Percentiles rank a stretch among this genome's conserved stretches.
Evolutionary conservation across 2,888 invertebrate genomes (phyloP).

Genomic region (Drosophila meridionalis): DNA sequence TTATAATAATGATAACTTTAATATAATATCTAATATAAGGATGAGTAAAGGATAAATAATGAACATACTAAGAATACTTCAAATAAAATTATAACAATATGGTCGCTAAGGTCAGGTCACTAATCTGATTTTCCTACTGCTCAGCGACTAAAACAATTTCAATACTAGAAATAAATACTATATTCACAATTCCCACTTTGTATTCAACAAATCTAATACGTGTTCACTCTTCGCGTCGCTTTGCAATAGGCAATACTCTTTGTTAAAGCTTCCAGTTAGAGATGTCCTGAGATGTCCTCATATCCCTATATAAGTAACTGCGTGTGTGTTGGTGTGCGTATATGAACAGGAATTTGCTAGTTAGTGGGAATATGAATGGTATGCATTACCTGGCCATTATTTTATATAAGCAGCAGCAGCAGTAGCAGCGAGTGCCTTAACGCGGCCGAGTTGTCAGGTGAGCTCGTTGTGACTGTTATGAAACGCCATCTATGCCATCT

Average conservation of each 20-base stretch:
- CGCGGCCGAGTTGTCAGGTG: slow-evolving; percentile 49
- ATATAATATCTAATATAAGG: too few species aligned
- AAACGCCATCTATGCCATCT: slow-evolving; percentile 25
- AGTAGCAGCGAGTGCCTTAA: slow-evolving; percentile 39
- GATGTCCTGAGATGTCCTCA: not conserved
- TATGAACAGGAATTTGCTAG: slow-evolving; percentile 44
- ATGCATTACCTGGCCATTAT: slow-evolving; percentile 54
- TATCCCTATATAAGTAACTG: not conserved
- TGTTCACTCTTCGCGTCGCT: not conserved
- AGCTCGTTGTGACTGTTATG: slow-evolving; percentile 65
- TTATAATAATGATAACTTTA: too few species aligned
- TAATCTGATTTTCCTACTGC: too few species aligned
- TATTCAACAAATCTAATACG: not conserved
- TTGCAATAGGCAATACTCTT: slow-evolving; percentile 1
- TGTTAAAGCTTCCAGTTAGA: not conserved
- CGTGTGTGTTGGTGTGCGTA: not conserved
- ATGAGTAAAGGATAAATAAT: not conserved
- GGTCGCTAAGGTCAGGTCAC: too few species aligned
- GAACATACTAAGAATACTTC: not conserved
- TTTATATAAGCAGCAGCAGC: slow-evolving; percentile 51
- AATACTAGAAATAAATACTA: not conserved
- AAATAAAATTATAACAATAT: not conserved
- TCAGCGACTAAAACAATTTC: too few species aligned
- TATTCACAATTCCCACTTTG: too few species aligned
- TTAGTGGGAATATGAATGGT: slow-evolving; percentile 40